Evolutionary conservation across 2,888 invertebrate genomes (phyloP), one percentile per base, ranked within the genome.

Genomic region (Melanostoma mellinum): DNA sequence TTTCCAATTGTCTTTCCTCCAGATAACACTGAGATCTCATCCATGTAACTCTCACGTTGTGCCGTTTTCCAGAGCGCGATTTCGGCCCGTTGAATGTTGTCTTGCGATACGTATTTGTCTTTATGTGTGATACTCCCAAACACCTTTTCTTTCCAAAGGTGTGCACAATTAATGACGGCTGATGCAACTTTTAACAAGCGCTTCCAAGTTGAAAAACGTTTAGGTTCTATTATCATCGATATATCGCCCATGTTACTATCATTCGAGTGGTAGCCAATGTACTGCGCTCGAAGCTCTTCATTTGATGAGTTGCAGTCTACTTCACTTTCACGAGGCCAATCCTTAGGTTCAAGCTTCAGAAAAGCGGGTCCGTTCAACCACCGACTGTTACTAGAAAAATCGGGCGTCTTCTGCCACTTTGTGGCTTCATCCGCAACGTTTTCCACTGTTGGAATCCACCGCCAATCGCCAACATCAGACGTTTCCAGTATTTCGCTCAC

Each of bases 361-460:
- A 20, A 69, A 0, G 40, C 42, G 32, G 60, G 60, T 52, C 53
- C 35, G 2, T 72, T 53, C 4, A 72, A 32, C 72, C 61, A 72
- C 8, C 58, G 33, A 85, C 85, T 38, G 77, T 10, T 40, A 48
- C 32, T 60, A 9, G 44, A 42, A 48, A 65, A 53, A 63, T 48
- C 30, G 20, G 56, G 48, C 44, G 20, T 46, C 36, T 20, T 36
- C 44, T 73, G 53, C 82, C 50, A 67, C 56, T 46, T 60, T 10
- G 63, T 71, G 33, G 58, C 85, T 78, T 46, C 20, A 3, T 76
- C 74, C 3, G 50, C 10, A 82, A 74, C 32, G 46, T 84, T 79
- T 30, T 73, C 71, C 4, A 48, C n/a, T 3, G 50, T 50, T 50
- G 48, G 48, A 20, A 20, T 20, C 20, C 20, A 20, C 20, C 20